phyloP scores from a whole-genome alignment of 2,888 invertebrate genomes.

The Tiliacea aurago region DNA sequence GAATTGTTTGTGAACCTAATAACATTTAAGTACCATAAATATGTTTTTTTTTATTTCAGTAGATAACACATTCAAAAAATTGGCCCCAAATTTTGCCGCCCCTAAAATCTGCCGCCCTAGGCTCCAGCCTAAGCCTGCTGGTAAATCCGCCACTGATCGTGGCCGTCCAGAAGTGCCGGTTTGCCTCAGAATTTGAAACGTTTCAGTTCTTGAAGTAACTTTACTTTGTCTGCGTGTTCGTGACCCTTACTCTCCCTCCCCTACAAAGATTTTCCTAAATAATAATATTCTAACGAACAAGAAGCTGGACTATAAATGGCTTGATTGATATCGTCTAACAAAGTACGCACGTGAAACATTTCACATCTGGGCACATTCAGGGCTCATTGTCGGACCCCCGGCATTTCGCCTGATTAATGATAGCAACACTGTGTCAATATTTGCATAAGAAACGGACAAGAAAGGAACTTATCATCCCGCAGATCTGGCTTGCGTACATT shows the following conservation, averaged over 20 bases:
- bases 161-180: background rate
- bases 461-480: conserved; percentile 85
- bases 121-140: too few species aligned
- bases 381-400: conserved; percentile 77
- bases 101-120: too few species aligned
- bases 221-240: background rate
- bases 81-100: too few species aligned
- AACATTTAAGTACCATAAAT: too few species aligned
- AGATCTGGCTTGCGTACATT: conserved; percentile 81
- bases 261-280: conserved; percentile 12
- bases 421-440: conserved; percentile 88
- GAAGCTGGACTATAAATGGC: conserved; percentile 64
- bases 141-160: too few species aligned
- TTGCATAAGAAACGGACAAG: conserved; percentile 90
- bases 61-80: too few species aligned
- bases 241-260: background rate
- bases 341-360: conserved; percentile 72
- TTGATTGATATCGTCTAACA: conserved; percentile 76
- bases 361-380: conserved; percentile 73
- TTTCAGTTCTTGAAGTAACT: conserved; percentile 6
- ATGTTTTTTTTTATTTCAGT: too few species aligned
- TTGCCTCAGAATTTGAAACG: background rate
- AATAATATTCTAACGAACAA: conserved; percentile 58
- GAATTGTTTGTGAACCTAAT: too few species aligned
- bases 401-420: conserved; percentile 88